Evolutionary conservation across 2,888 invertebrate species (phyloP).

Genomic region (Drosophila neotestacea): DNA sequence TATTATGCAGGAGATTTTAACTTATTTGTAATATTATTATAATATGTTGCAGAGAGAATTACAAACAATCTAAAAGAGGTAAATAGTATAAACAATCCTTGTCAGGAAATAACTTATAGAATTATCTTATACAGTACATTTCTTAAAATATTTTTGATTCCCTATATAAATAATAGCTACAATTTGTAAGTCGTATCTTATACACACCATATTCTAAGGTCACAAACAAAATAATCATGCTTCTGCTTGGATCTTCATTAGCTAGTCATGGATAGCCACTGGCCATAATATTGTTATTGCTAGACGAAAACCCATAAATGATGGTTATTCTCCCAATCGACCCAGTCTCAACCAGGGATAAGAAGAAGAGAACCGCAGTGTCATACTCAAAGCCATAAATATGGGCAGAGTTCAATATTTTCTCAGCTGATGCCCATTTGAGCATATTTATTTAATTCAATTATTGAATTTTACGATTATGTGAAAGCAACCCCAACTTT

Average conservation of each 20-base stretch:
- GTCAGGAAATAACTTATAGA: neutral
- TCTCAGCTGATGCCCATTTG: constrained; percentile 76
- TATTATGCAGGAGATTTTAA: too few relatives aligned
- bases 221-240: neutral
- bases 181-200: neutral
- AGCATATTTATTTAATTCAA: constrained; percentile 84
- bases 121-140: too few relatives aligned
- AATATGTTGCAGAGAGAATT: too few relatives aligned
- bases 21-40: too few relatives aligned
- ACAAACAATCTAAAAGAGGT: too few relatives aligned
- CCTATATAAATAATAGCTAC: too few relatives aligned
- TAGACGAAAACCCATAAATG: constrained; percentile 14
- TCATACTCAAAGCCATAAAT: constrained; percentile 54
- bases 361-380: constrained; percentile 44
- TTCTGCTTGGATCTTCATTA: constrained; percentile 8
- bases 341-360: neutral
- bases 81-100: too few relatives aligned
- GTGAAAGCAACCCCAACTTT: constrained; percentile 33
- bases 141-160: neutral
- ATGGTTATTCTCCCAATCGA: neutral
- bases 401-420: constrained; percentile 66
- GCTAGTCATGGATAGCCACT: constrained; percentile 7
- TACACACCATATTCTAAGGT: neutral
- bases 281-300: neutral
- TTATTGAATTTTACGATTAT: constrained; percentile 84